Percentiles rank a stretch among this genome's conserved stretches.
Conservation (phyloP, 2,888 invertebrate genomes). For the Fissipunctia ypsillon region DNA sequence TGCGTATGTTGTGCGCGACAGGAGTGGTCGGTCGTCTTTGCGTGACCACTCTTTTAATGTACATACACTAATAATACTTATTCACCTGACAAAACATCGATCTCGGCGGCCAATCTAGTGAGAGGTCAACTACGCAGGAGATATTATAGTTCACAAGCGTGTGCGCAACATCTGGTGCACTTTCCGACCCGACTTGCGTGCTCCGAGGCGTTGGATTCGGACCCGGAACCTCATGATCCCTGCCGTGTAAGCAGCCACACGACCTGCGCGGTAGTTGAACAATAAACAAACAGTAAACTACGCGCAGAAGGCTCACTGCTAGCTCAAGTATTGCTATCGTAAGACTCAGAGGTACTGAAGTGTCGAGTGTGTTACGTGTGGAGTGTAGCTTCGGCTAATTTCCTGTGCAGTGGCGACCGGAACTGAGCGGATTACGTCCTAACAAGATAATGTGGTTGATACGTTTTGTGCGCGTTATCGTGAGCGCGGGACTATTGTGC, state of each 20-base stretch:
- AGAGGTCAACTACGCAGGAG: not conserved
- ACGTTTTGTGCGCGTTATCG: not conserved
- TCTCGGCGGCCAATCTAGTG: not conserved
- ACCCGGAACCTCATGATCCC: not conserved
- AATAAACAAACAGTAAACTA: not conserved
- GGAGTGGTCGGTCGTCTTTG: not conserved
- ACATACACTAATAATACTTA: not conserved
- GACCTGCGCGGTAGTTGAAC: not conserved
- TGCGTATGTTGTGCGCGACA: not conserved
- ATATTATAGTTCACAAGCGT: not conserved
- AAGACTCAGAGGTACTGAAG: not conserved
- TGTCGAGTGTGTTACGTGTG: slow-evolving; percentile 2
- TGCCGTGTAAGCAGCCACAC: not conserved
- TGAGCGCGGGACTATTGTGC: slow-evolving; percentile 5
- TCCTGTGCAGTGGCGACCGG: slow-evolving; percentile 12
- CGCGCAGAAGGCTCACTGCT: slow-evolving; percentile 7
- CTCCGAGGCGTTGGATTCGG: not conserved
- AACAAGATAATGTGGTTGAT: slow-evolving; percentile 50
- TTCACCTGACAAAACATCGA: too few species aligned
- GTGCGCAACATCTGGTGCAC: not conserved
- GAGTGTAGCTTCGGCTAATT: not conserved
- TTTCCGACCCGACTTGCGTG: slow-evolving; percentile 5
- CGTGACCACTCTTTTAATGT: not conserved
- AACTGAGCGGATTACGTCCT: slow-evolving; percentile 39
- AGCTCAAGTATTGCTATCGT: not conserved